A percentile compares a stretch with the other conserved stretches of the same genome.
phyloP scores from a whole-genome alignment of 2,888 invertebrate species.

The Orthosia gracilis region DNA sequence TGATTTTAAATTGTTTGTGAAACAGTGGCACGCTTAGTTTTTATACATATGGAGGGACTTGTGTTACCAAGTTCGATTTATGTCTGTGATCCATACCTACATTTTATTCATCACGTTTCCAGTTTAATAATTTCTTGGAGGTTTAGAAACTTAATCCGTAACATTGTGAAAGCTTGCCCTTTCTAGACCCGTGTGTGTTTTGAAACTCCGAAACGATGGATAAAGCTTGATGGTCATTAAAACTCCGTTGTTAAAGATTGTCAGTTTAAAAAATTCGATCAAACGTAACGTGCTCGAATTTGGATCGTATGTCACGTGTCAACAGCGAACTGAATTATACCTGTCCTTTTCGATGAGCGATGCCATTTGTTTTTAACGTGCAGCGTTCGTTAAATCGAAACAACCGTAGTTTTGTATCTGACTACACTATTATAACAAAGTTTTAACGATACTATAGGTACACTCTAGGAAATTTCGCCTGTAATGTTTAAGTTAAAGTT shows the following conservation, averaged over 20 bases:
- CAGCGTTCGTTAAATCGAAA: conserved; percentile 30
- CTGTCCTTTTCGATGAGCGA: conserved; percentile 54
- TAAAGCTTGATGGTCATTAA: conserved; percentile 28
- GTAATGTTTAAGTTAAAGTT: too few species aligned
- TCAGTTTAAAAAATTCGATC: conserved; percentile 26
- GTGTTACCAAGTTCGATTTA: too few species aligned
- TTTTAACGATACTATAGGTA: too few species aligned
- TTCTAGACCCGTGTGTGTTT: not conserved
- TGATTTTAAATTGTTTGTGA: too few species aligned
- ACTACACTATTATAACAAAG: too few species aligned
- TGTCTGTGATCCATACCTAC: too few species aligned
- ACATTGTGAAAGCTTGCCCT: not conserved
- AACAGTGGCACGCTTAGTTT: too few species aligned
- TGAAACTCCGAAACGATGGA: not conserved
- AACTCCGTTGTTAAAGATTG: conserved; percentile 32
- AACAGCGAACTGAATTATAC: conserved; percentile 53
- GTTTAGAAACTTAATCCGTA: not conserved
- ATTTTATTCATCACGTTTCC: too few species aligned
- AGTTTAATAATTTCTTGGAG: too few species aligned
- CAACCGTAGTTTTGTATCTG: conserved; percentile 3
- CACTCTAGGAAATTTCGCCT: too few species aligned
- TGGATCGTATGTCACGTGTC: conserved; percentile 32
- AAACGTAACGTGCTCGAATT: conserved; percentile 16
- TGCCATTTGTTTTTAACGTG: conserved; percentile 41
- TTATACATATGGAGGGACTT: too few species aligned